Evolutionary conservation across 2,797 vertebrate genomes (phyloP), one percentile per base, ranked within the genome.

Genomic region (Lagocephalus sceleratus): DNA sequence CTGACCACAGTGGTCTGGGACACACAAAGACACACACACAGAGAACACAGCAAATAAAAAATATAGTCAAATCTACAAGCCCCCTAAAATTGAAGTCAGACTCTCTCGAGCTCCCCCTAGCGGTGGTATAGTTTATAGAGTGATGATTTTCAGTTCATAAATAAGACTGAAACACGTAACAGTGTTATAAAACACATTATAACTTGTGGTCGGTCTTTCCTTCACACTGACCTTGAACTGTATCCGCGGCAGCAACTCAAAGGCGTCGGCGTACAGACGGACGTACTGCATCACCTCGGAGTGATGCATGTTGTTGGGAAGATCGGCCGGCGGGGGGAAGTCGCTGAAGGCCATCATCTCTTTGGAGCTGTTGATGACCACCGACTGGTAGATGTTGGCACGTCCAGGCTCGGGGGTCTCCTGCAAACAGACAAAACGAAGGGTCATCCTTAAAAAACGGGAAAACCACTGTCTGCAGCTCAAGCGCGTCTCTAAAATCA

Each of bases 331-430:
- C 46, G 92, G 80, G 14, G 87, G 93, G 58, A 90, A 94, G 72
- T 95, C 91, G 0, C 93, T 95, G 88, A 88, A 91, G 45, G 89
- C 85, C 90, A 90, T 92, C 86, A 90, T 91, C 78, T 94, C 93
- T 60, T 95, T 95, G 64, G 92, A 94, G 19, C 90, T 89, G 72
- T 94, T 95, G 78, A 91, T 88, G 62, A 93, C 53, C 66, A 94
- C 83, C 0, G 93, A 92, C 15, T 78, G 73, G 35, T 94, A 94
- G 79, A 94, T 91, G 72, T 90, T 94, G 76, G 92, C 89, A 0
- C 83, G 62, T 17, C 71, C 78, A 8, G 62, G 73, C 60, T 84
- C 81, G 0, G 78, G 69, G 26, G 57, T 32, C 52, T 73, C 79
- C 85, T 84, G 8, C 1, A 54, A 35, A 38, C 1, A 1, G 12